Base-by-base conservation (phyloP, 1,140 invertebrate genomes). In the Achatina immaculata region DNA sequence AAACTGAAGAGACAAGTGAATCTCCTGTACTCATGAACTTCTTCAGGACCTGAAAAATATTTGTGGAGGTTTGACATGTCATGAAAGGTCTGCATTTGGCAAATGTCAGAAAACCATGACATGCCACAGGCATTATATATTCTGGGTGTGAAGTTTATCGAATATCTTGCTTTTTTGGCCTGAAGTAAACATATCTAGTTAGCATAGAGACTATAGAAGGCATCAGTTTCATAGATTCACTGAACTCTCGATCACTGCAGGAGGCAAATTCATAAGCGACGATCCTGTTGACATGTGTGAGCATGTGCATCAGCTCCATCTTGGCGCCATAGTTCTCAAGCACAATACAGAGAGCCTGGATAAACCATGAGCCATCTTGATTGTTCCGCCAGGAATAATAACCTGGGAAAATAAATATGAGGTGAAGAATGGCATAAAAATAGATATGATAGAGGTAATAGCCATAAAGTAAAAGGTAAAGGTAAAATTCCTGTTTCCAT, bases 361-460 rank as follows among this genome's bases (percentile, higher is more conserved):
- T 96, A 87, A 98, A 99, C 97, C 98, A 99, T 0, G 97, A 98
- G 24, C 91, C 90, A 58, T 91, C 92, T 38, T 95, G 96, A 34
- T 96, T 97, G 88, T 99, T 99, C 77, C 97, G 94, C 98, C 98
- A 99, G 0, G 97, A 98, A 90, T 95, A 99, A 91, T 94, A 96
- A 83, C 96, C 89, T 90, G 83, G 48, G 31, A 31, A 55, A 36
- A 19, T 38, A 43, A 77, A 21, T 43, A 34, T 68, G 7, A 68
- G 34, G 68, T 6, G 68, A 14, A 68, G 14, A 78, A 72, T 28
- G 34, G n/a, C n/a, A n/a, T n/a, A n/a, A n/a, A n/a, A n/a, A n/a
- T n/a, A n/a, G n/a, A n/a, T n/a, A n/a, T n/a, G n/a, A n/a, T n/a
- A n/a, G n/a, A n/a, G n/a, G n/a, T n/a, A n/a, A n/a, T n/a, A n/a